Conservation (phyloP, 2,888 invertebrate species). For the Acrobasis suavella region DNA sequence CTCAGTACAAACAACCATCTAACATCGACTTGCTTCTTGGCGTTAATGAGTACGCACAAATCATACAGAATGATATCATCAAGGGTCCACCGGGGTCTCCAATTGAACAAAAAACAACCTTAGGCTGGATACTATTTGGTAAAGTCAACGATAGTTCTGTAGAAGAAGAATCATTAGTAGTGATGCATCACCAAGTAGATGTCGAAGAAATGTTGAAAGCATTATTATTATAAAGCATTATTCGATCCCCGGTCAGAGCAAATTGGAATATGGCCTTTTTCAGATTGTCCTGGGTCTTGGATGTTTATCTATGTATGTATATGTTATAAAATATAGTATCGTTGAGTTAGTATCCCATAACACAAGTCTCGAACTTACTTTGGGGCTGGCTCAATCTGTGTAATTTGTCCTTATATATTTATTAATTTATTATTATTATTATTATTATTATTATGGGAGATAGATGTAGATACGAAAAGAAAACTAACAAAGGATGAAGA, state of each 20-base stretch:
- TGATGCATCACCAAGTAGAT: constrained; percentile 23
- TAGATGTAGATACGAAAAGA: constrained; percentile 3
- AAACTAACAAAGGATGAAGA: constrained; percentile 11
- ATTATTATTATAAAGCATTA: no score
- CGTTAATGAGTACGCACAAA: constrained; percentile 15
- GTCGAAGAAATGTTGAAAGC: no score
- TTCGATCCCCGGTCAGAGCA: no score
- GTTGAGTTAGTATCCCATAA: no score
- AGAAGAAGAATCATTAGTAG: constrained; percentile 1
- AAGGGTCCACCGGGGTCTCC: constrained; percentile 9
- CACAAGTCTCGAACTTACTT: no score
- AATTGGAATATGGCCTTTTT: no score
- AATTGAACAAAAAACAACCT: constrained; percentile 5
- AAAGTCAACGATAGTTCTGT: neutral
- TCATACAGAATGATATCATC: constrained; percentile 11
- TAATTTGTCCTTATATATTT: no score
- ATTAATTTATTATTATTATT: no score
- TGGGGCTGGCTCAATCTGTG: no score
- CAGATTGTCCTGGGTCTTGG: no score
- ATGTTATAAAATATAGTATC: no score
- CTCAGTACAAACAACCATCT: neutral
- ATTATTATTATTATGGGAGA: constrained; percentile 18
- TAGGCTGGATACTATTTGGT: constrained; percentile 15
- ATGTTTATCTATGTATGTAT: no score
- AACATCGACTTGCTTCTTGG: constrained; percentile 14